Base-by-base conservation (phyloP, 2,113 vertebrate genomes). In the Mellivora capensis region DNA sequence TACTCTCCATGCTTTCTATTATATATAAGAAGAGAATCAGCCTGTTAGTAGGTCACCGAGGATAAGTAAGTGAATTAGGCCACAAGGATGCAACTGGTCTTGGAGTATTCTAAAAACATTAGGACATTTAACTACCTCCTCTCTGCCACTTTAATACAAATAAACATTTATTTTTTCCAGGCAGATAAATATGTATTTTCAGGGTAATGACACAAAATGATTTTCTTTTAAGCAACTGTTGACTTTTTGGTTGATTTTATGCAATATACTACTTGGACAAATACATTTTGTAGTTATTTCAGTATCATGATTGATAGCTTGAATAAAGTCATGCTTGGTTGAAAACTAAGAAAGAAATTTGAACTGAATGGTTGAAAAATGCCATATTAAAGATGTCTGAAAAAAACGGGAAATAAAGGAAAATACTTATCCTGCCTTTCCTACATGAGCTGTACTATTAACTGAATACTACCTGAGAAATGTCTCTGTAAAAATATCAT, bases 171-270 rank as follows among this genome's bases (percentile, higher is more conserved):
- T 34, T 84, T 79, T 94, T 94, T 79, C 44, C 5, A 82, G 23
- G 20, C 39, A 93, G 44, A 81, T 61, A 77, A 79, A 84, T 67
- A 59, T 42, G 6, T 67, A 34, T 62, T 89, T 95, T 79, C 71
- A 49, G 29, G 9, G 3, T 76, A 90, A 94, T 76, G 42, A 76
- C 34, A 96, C 6, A 42, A 52, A 54, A 31, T 88, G n/a, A 87
- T 90, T 90, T 98, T 92, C 9, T 83, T 92, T 97, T 84, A 29
- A 94, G 25, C 49, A 85, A 34, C 10, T 47, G 14, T 81, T 94
- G 62, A 91, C 42, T 94, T 47, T 94, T 87, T 59, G 37, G 9
- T 82, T 96, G 27, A 71, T 87, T 93, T 94, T 93, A 72, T 94
- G 27, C 34, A 84, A 15, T 83, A 62, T 39, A 93, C 1, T 90